phyloP scores from a whole-genome alignment of 2,113 vertebrate species.

The Rostratula benghalensis region DNA sequence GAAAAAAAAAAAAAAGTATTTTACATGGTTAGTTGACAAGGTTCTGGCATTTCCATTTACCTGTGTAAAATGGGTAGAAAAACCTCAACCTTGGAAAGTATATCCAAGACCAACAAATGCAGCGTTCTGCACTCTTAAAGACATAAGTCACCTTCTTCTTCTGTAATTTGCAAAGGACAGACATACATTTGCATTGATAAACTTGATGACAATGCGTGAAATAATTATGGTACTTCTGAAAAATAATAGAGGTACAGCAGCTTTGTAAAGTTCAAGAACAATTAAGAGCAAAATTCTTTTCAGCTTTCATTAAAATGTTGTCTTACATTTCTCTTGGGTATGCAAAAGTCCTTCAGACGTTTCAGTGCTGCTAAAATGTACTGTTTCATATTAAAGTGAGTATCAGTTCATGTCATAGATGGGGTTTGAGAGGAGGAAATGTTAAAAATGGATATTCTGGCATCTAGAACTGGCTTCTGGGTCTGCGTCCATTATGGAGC shows the following conservation, averaged over 20 bases:
- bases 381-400: background rate
- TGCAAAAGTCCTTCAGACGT: background rate
- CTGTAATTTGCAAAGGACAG: background rate
- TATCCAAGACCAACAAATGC: background rate
- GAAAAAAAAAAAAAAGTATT: background rate
- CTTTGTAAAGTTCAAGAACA: background rate
- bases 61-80: background rate
- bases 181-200: background rate
- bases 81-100: background rate
- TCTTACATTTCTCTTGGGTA: background rate
- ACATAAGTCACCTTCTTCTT: background rate
- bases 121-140: background rate
- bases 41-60: background rate
- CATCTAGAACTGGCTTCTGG: background rate
- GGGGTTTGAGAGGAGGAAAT: background rate
- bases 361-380: background rate
- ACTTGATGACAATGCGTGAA: background rate
- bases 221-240: background rate
- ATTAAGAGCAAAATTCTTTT: background rate
- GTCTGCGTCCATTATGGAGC: background rate
- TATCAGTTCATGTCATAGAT: background rate
- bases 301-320: background rate
- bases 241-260: background rate
- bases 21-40: background rate
- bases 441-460: background rate